Percentiles rank a stretch among this genome's conserved stretches.
phyloP scores from a whole-genome alignment of 2,888 invertebrate species.

The Drosophila glabriapex region DNA sequence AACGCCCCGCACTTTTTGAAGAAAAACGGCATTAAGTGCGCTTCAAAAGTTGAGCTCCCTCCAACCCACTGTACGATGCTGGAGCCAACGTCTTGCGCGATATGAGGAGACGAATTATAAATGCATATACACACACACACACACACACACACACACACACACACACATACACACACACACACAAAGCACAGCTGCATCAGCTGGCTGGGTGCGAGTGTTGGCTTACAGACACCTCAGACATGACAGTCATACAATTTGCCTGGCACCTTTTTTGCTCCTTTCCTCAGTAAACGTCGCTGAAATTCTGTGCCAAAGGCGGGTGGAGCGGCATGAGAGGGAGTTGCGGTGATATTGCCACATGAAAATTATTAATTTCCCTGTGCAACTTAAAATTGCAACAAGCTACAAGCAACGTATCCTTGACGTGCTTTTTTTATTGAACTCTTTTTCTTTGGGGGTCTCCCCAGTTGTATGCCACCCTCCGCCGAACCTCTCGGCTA shows the following conservation, averaged over 20 bases:
- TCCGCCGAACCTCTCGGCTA: neutral
- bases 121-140: slow-evolving; percentile 52
- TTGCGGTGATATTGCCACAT: slow-evolving; percentile 43
- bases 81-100: slow-evolving; percentile 41
- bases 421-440: slow-evolving; percentile 41
- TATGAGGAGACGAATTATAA: slow-evolving; percentile 68
- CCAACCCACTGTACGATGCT: slow-evolving; percentile 6
- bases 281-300: slow-evolving; percentile 20
- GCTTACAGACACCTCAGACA: slow-evolving; percentile 57
- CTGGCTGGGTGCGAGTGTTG: slow-evolving; percentile 48
- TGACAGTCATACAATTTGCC: slow-evolving; percentile 61
- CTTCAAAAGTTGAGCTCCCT: slow-evolving; percentile 45
- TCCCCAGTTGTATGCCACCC: neutral
- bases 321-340: neutral
- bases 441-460: slow-evolving; percentile 10
- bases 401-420: slow-evolving; percentile 42
- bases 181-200: slow-evolving; percentile 22
- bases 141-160: neutral
- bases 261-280: slow-evolving; percentile 31
- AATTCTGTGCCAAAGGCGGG: slow-evolving; percentile 31
- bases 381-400: slow-evolving; percentile 70
- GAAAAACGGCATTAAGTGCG: slow-evolving; percentile 53
- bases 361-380: slow-evolving; percentile 74
- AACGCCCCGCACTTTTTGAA: slow-evolving; percentile 14
- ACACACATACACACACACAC: neutral